phyloP scores from a whole-genome alignment of 2,113 vertebrate genomes.

The Malurus cyaneus region DNA sequence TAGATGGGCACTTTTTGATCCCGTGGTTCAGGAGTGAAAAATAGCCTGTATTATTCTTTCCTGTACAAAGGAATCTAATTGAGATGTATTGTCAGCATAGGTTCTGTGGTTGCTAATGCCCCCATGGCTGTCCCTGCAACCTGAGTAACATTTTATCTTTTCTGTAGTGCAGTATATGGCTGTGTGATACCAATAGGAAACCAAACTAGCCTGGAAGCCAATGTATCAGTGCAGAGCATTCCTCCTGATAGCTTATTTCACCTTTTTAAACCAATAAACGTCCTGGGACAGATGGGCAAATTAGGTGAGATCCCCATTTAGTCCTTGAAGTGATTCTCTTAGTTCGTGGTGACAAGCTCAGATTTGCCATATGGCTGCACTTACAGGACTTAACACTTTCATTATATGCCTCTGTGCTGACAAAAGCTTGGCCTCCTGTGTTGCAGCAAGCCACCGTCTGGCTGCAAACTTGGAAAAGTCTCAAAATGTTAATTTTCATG shows the following conservation, averaged over 20 bases:
- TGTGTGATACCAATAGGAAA: background rate
- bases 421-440: background rate
- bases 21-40: background rate
- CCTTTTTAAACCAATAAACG: slow-evolving; percentile 51
- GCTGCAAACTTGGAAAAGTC: background rate
- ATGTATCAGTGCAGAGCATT: background rate
- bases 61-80: background rate
- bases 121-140: background rate
- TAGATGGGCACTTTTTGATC: background rate
- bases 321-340: slow-evolving; percentile 57
- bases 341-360: slow-evolving; percentile 53
- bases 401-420: background rate
- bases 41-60: background rate
- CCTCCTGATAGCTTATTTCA: slow-evolving; percentile 7
- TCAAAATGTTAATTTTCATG: background rate
- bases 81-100: background rate
- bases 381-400: slow-evolving; percentile 17
- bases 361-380: slow-evolving; percentile 73
- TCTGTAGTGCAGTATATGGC: background rate
- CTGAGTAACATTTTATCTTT: background rate
- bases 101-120: background rate
- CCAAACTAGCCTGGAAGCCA: background rate
- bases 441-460: background rate
- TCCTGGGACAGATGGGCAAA: slow-evolving; percentile 63
- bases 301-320: slow-evolving; percentile 61